Evolutionary conservation across 2,888 invertebrate genomes (phyloP), one percentile per base, ranked within the genome.

Genomic region (Hipparchia sbordonii): DNA sequence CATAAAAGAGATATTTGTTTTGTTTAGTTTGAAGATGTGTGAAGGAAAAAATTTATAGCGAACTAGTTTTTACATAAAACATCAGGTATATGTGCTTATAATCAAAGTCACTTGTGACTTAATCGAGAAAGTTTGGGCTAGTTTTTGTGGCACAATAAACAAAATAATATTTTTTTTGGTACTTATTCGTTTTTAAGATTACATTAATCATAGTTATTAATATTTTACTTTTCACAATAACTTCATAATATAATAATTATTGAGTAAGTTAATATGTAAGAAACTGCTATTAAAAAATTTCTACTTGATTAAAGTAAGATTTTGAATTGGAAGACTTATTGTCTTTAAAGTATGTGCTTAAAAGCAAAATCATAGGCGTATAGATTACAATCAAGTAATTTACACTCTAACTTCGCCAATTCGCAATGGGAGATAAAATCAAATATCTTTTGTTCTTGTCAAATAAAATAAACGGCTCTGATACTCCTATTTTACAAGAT

Each of bases 401-500:
- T 67, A 69, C 51, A 69, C 57, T 73, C 61, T 67, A 71, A 76
- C 70, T 72, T 72, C 12, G 68, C 66, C 70, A 70, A 77, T 76
- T 74, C 70, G 70, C 77, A 63, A 71, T 68, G 46, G 59, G 45
- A 33, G 78, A 79, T 79, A 79, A 68, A 71, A 79, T 79, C 76
- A 57, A 74, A 77, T 67, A 67, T 68, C 68, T 76, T 73, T 76
- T 75, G 70, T 76, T 76, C 75, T 74, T 76, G 69, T 74, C 76
- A 76, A 78, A 78, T 74, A 75, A 79, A 76, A 63, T 73, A 74
- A 74, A 77, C 74, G 74, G 74, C 65, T 77, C 72, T 70, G 76
- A 76, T 77, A 76, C 74, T 74, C 74, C 72, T 72, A 62, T 69
- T 75, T 75, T 70, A 72, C 75, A 70, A 74, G 76, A 77, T 76